phyloP scores from a whole-genome alignment of 2,113 vertebrate genomes.

The Rallus limicola region DNA sequence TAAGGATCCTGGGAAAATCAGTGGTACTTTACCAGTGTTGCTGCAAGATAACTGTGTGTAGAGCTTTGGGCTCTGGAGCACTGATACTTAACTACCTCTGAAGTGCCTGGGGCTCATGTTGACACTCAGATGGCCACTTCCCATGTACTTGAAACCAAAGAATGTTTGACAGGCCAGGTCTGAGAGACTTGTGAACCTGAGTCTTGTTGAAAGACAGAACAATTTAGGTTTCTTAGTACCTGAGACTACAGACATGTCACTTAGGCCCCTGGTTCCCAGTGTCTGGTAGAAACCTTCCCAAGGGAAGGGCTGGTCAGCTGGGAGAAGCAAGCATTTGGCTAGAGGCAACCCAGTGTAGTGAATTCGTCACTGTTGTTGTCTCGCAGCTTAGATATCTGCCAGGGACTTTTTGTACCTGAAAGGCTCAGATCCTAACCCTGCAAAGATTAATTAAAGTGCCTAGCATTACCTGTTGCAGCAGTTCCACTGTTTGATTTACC shows the following conservation, averaged over 20 bases:
- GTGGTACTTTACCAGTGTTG: not conserved
- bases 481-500: not conserved
- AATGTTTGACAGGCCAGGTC: not conserved
- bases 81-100: not conserved
- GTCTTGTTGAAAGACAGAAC: not conserved
- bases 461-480: not conserved
- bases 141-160: not conserved
- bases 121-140: accelerated
- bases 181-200: not conserved
- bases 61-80: not conserved
- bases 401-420: not conserved
- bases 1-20: not conserved
- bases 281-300: not conserved
- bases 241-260: not conserved
- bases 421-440: not conserved
- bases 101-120: not conserved
- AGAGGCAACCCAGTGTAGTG: not conserved
- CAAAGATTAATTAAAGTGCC: not conserved
- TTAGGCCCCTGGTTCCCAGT: not conserved
- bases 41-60: not conserved
- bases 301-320: not conserved
- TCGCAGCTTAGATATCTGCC: not conserved
- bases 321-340: not conserved
- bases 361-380: not conserved
- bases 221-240: not conserved